Percentiles rank a stretch among this genome's conserved stretches.
phyloP scores from a whole-genome alignment of 2,797 vertebrate genomes.

The Netta rufina region DNA sequence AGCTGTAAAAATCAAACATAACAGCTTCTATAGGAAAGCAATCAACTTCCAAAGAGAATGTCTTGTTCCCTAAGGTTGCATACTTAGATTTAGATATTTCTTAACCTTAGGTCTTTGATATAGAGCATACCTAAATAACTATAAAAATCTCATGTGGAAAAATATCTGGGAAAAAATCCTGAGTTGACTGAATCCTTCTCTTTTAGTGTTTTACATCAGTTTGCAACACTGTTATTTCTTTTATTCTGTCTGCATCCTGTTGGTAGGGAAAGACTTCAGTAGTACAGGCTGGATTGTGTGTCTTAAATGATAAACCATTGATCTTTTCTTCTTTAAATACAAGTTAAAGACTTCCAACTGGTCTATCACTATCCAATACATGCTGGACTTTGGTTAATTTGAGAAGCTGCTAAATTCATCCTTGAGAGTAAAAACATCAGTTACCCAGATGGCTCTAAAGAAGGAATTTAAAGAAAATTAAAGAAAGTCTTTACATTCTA shows the following conservation, averaged over 20 bases:
- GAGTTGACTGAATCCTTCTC: background rate
- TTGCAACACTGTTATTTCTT: background rate
- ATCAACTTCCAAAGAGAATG: constrained; percentile 53
- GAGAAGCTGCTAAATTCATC: background rate
- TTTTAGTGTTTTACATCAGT: background rate
- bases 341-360: background rate
- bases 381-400: background rate
- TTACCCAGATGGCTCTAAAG: background rate
- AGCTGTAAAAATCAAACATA: constrained; percentile 69
- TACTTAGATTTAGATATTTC: constrained; percentile 60
- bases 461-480: background rate
- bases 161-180: background rate
- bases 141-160: constrained; percentile 40
- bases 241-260: background rate
- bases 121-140: constrained; percentile 20
- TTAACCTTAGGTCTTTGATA: constrained; percentile 9
- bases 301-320: background rate
- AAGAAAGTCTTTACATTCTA: background rate
- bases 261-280: background rate
- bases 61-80: constrained; percentile 24
- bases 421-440: background rate
- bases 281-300: background rate
- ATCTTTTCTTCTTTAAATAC: background rate
- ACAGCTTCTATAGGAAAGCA: constrained; percentile 55
- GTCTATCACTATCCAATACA: background rate